phyloP scores from a whole-genome alignment of 2,797 vertebrate species.

The Lophius americanus region DNA sequence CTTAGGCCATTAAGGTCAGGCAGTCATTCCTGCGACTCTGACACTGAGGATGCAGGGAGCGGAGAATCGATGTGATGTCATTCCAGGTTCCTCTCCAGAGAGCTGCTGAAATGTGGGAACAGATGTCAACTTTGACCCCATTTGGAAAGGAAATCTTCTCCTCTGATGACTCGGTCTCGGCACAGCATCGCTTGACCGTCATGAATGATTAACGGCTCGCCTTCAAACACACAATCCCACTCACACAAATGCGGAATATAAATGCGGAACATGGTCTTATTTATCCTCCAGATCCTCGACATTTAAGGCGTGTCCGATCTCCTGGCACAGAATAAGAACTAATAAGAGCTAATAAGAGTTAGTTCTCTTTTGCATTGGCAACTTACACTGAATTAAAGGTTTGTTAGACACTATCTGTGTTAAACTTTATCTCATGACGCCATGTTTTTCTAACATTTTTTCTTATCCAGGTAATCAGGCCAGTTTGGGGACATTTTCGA shows the following conservation, averaged over 20 bases:
- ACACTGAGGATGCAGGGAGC: conserved; percentile 34
- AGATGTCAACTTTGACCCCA: conserved; percentile 56
- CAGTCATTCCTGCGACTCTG: conserved; percentile 18
- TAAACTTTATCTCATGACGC: not conserved
- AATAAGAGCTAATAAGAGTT: too few species aligned
- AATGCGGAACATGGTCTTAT: not conserved
- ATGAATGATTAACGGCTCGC: conserved; percentile 26
- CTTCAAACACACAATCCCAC: conserved; percentile 7
- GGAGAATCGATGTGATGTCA: conserved; percentile 68
- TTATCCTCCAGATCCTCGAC: not conserved
- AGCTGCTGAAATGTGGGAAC: conserved; percentile 39
- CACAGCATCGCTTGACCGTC: conserved; percentile 43
- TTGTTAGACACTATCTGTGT: too few species aligned
- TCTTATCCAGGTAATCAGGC: not conserved
- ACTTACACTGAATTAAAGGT: too few species aligned
- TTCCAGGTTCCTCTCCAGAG: conserved; percentile 45
- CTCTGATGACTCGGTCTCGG: conserved; percentile 32
- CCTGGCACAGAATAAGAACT: not conserved
- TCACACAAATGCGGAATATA: not conserved
- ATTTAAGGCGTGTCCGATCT: not conserved
- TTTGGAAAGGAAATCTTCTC: conserved; percentile 47
- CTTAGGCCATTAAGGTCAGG: conserved; percentile 46
- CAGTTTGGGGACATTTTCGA: too few species aligned
- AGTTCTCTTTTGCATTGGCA: too few species aligned
- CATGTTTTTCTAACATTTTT: not conserved